Base-by-base conservation (phyloP, 2,888 invertebrate species). In the Deilephila porcellus region DNA sequence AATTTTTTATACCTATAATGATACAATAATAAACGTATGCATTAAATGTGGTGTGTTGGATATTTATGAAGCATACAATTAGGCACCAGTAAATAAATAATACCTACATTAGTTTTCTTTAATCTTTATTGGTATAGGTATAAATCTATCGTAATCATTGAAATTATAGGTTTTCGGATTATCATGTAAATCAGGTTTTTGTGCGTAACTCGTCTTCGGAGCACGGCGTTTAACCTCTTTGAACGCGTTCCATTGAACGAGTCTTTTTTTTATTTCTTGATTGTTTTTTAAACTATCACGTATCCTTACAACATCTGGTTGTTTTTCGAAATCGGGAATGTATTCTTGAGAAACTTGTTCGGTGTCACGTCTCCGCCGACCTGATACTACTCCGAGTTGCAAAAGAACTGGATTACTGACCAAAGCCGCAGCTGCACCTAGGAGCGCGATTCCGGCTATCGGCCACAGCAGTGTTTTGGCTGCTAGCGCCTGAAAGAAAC, bases 391-490 rank as follows among this genome's bases (percentile, higher is more conserved):
- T 37, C 97, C 97, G 63, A 98, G 95, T 87, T 97, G 97, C 59
- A 98, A 89, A 19, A 98, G 95, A 72, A 97, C 95, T 5, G 98
- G 98, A 90, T 97, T 97, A 79, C 96, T 96, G 73, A 97, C 97
- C 74, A 97, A 92, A 20, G 97, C 96, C 32, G 97, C 97, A 1
- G 97, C 97, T 52, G 97, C 97, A 59, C 97, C 97, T 70, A 97
- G 90, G n/a, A 98, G 94, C 0, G 97, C 97, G 64, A 97, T 96
- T 32, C 97, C 97, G 60, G 97, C 97, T 78, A 98, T 89, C 0
- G 97, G 97, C 86, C 97, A 95, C 71, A 97, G 88, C 60, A 97
- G 89, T 63, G 96, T 95, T 90, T 96, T 96, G 52, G 96, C 89
- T 56, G 96, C 96, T 67, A 96, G 87, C 17, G 95, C 95, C 96